Base-by-base conservation (phyloP, 2,113 vertebrate species). In the Ceratotherium simum region DNA sequence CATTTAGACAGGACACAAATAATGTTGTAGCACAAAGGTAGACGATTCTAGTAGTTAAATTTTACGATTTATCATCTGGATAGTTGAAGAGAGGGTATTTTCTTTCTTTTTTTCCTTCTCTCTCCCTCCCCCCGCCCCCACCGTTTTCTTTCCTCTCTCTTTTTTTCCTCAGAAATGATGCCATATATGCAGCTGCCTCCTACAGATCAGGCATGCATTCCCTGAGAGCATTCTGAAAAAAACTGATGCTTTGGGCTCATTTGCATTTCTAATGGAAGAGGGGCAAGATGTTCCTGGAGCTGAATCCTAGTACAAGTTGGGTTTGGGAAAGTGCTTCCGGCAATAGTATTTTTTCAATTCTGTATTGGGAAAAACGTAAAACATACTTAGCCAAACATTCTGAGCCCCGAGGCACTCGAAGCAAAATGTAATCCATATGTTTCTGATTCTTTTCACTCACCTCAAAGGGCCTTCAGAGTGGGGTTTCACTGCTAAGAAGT, bases 321-420 rank as follows among this genome's bases (percentile, higher is more conserved):
- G 94, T 46, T 98, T 98, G 95, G 97, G 96, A 98, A 98, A 98
- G n/a, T 93, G 97, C 97, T 97, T 91, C 92, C 94, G 97, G 97
- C 97, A 94, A 96, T 23, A 36, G 46, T 82, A 97, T 92, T 96
- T 94, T 96, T 97, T 95, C 96, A 97, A 89, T 97, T 96, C 87
- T 94, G 88, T 91, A 97, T 39, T 96, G 97, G 97, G 97, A 97
- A 96, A 97, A 97, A 86, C 94, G 97, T 97, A 97, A 98, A 97
- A 97, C 79, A 85, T 96, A 97, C 97, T 97, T 98, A 98, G 95
- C 92, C 96, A 92, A 96, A 98, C 92, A 98, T 79, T 97, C 94
- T 90, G 90, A 83, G 95, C 97, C 98, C 97, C 65, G 67, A 98
- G 97, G 98, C 95, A 91, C 92, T 97, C n/a, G 12, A 95, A 96